Conservation (phyloP, 23 tunicate species). For the Trididemnum miniatum region DNA sequence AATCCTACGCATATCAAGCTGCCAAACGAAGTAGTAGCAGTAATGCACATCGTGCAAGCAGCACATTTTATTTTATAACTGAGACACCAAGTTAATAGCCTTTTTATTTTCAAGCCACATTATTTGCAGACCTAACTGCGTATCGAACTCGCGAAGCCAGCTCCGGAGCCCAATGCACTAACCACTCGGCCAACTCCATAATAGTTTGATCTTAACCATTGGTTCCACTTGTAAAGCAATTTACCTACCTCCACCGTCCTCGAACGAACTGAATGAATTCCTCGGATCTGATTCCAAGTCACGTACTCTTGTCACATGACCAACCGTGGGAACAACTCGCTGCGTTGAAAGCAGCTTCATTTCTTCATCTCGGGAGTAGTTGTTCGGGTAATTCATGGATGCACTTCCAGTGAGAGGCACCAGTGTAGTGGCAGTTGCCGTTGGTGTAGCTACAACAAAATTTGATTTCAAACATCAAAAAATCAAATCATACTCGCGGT, state of each 20-base stretch:
- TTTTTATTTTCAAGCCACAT: no score
- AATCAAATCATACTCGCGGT: not conserved
- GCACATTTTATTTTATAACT: no score
- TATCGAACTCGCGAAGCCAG: no score
- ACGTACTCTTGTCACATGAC: not conserved
- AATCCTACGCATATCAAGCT: no score
- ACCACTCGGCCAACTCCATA: no score
- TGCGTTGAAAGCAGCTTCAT: not conserved
- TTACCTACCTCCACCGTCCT: conserved; percentile 4
- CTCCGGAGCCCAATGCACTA: no score
- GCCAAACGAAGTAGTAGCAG: no score
- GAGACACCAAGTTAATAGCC: no score
- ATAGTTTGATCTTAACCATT: no score
- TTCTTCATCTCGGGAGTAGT: not conserved
- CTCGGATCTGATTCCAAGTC: not conserved
- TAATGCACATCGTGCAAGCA: no score
- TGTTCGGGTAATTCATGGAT: not conserved
- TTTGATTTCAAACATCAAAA: not conserved
- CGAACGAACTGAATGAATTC: not conserved
- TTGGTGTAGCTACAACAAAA: not conserved
- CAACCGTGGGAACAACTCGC: not conserved
- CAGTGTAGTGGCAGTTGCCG: conserved; percentile 1
- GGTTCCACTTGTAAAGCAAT: no score
- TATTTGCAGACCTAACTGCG: no score
- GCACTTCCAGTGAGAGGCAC: not conserved